A percentile compares a stretch with the other conserved stretches of the same genome.
phyloP scores from a whole-genome alignment of 1,140 invertebrate species.

The Aphaenogaster rudis region DNA sequence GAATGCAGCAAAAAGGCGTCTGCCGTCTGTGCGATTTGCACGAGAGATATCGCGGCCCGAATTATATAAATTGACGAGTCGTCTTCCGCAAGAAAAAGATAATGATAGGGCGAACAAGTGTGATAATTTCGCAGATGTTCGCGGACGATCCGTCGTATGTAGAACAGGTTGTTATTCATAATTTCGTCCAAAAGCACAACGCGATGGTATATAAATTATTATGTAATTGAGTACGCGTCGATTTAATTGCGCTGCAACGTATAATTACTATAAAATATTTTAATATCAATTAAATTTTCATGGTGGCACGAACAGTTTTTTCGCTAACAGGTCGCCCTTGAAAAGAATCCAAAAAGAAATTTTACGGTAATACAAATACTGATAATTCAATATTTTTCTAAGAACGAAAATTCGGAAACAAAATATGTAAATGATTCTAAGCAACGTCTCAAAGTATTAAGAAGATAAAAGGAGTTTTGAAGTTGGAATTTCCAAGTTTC shows the following conservation, averaged over 20 bases:
- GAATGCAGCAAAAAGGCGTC: neutral
- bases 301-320: neutral
- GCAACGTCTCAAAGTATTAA: neutral
- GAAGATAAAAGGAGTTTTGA: neutral
- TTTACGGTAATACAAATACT: neutral
- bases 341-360: neutral
- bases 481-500: neutral
- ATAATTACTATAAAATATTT: constrained; percentile 24
- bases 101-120: constrained; percentile 19
- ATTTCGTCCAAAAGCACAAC: neutral
- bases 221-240: neutral
- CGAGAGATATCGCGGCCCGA: constrained; percentile 15
- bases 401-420: neutral
- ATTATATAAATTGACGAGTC: constrained; percentile 17
- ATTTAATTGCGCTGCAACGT: neutral
- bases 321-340: neutral
- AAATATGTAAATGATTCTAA: neutral
- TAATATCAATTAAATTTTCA: neutral
- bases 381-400: neutral
- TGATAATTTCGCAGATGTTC: constrained; percentile 13
- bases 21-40: neutral
- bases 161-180: constrained; percentile 23
- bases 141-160: neutral
- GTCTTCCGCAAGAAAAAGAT: neutral
- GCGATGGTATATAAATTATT: neutral